Percentiles rank a stretch among this genome's conserved stretches.
phyloP scores from a whole-genome alignment of 2,797 vertebrate species.

The Molossus molossus region DNA sequence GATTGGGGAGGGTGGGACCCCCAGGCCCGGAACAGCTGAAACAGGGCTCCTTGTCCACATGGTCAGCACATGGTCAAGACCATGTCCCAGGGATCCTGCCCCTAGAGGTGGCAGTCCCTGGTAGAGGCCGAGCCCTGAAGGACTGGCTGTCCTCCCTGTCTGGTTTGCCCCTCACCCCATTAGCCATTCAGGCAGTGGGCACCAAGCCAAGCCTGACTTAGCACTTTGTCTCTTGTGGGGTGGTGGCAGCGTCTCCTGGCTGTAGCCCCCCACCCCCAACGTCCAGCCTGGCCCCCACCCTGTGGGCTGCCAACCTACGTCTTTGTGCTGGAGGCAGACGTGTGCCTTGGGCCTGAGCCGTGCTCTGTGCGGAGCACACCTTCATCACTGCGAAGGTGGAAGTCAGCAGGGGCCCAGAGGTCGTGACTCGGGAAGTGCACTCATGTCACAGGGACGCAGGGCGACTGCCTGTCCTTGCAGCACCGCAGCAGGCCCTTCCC shows the following conservation, averaged over 20 bases:
- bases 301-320: background rate
- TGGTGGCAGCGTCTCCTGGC: background rate
- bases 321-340: background rate
- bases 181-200: background rate
- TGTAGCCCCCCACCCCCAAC: rapidly evolving
- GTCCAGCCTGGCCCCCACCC: background rate
- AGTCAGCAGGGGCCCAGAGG: background rate
- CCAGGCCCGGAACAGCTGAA: background rate
- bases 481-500: too few relatives aligned
- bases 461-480: too few relatives aligned
- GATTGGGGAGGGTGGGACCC: background rate
- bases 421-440: background rate
- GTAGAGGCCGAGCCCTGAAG: background rate
- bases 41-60: background rate
- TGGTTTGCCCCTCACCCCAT: rapidly evolving
- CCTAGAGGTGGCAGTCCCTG: rapidly evolving
- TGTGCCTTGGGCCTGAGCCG: background rate
- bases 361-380: too few relatives aligned
- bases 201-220: rapidly evolving
- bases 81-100: background rate
- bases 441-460: too few relatives aligned
- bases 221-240: background rate
- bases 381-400: background rate
- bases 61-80: rapidly evolving
- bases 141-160: background rate